A percentile compares a stretch with the other conserved stretches of the same genome.
These are phyloP conservation scores for Solenopsis invicta DNA, from an alignment of 1,140 invertebrate genomes.

Conservation along the genomic window DNA sequence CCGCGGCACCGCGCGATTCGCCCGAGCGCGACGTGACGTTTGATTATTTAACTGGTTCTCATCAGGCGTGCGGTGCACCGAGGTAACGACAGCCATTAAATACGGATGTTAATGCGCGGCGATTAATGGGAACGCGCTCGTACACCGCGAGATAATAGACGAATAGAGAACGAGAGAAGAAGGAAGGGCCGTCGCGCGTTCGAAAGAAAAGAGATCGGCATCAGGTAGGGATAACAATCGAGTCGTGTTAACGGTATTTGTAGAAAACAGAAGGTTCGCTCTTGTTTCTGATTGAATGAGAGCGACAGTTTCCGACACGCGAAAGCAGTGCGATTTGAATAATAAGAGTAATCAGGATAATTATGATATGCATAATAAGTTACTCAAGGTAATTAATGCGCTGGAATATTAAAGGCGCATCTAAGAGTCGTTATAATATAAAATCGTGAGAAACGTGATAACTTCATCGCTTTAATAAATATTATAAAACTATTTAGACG, in stretches of 20 bases:
- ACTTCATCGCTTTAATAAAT: constrained; percentile 5
- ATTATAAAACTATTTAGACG: constrained; percentile 11
- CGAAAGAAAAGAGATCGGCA: constrained; percentile 39
- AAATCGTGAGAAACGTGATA: constrained; percentile 25
- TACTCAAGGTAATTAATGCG: constrained; percentile 14
- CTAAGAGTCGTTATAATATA: constrained; percentile 6
- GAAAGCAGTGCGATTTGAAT: constrained; percentile 48
- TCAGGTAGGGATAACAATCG: constrained; percentile 59
- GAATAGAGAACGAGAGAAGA: constrained; percentile 5
- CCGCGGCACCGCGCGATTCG: constrained; percentile 39
- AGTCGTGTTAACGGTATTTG: constrained; percentile 42
- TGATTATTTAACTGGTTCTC: constrained; percentile 64
- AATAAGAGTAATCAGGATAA: constrained; percentile 42
- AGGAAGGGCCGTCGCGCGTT: background rate
- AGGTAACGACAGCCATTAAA: constrained; percentile 63
- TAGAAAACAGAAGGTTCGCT: constrained; percentile 21
- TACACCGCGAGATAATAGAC: constrained; percentile 41
- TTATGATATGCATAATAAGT: constrained; percentile 46
- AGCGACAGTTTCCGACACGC: constrained; percentile 56
- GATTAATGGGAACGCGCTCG: constrained; percentile 57
- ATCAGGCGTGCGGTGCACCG: constrained; percentile 30
- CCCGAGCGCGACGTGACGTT: constrained; percentile 55
- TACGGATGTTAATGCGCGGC: constrained; percentile 56
- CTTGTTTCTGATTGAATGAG: constrained; percentile 44
- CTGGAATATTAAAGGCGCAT: background rate